These are phyloP conservation scores for Platyscapa corneri DNA, from an alignment of 1,140 invertebrate genomes.

Conservation along the genomic window DNA sequence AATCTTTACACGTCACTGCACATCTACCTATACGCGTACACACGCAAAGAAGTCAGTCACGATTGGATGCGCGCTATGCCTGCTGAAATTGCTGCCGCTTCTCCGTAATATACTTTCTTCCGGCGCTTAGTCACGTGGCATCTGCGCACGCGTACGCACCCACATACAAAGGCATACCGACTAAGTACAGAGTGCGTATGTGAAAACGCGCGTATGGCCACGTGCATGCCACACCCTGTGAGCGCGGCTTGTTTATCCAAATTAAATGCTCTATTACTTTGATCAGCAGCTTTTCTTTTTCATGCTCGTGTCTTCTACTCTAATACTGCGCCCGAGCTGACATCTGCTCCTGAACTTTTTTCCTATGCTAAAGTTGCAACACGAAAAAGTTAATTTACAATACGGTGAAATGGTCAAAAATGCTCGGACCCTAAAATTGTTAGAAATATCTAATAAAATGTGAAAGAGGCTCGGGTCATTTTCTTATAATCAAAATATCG, in stretches of 20 bases:
- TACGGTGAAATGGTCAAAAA: too few relatives aligned
- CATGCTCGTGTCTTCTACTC: neutral
- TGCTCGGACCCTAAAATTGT: too few relatives aligned
- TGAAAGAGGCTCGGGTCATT: too few relatives aligned
- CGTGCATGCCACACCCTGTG: constrained; percentile 8
- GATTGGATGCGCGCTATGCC: constrained; percentile 13
- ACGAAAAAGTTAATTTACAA: too few relatives aligned
- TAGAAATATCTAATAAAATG: too few relatives aligned
- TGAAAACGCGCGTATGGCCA: neutral
- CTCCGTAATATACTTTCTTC: constrained; percentile 27
- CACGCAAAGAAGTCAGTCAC: constrained; percentile 2
- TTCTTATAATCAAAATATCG: too few relatives aligned
- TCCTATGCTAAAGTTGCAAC: too few relatives aligned
- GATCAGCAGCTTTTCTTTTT: constrained; percentile 14
- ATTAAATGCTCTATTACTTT: constrained; percentile 19
- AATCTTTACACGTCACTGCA: constrained; percentile 24
- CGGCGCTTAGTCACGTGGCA: constrained; percentile 33
- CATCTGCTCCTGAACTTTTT: neutral
- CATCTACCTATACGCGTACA: neutral
- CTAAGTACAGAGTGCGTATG: neutral
- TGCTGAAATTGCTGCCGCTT: constrained; percentile 22
- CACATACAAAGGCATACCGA: neutral
- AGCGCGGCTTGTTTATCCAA: neutral
- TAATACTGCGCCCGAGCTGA: neutral
- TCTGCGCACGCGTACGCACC: neutral